Base-by-base conservation (phyloP, 2,888 invertebrate genomes). In the Coecobrya sp. region DNA sequence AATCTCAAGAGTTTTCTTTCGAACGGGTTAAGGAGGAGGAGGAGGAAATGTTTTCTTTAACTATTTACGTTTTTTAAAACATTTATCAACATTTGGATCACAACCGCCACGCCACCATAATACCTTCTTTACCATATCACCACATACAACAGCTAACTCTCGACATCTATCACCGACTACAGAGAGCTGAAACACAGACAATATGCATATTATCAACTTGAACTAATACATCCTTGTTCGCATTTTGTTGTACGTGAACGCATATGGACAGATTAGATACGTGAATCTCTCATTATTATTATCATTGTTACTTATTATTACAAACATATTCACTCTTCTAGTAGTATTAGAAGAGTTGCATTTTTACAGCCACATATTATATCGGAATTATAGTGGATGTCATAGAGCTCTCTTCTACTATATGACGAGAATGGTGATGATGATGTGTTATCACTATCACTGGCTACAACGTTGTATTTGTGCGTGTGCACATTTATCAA, bases 1-100 rank as follows among this genome's bases (percentile, higher is more conserved):
- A 79, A 79, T 52, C 27, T 3, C 5, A 76, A 22, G 73, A 45
- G 73, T 11, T 55, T 30, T 55, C 7, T 81, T 36, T 45, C 22
- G 10, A 82, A 82, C 62, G 62, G 62, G 42, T 45, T 62, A 59
- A 55, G 81, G 52, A 65, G 84, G 52, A 81, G 68, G 42, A 86
- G 65, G 73, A 87, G 89, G 89, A 89, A 89, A 82, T 84, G 82
- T 70, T 89, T 90, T 85, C 85, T 85, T 89, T 90, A 52, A 59
- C 49, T 89, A 73, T 82, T 55, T 52, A 76, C 76, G 52, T 36
- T 82, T 84, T n/a, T 62, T 30, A 52, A 76, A 85, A 27, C 73
- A 85, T 68, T 90, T 90, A 90, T 90, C 90, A 90, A 49, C 79
- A 73, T 85, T 90, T 68, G 65, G 82, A 90, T 90, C 85, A 90